Base-by-base conservation (phyloP, 2,113 vertebrate species). In the Psettodes erumei region DNA sequence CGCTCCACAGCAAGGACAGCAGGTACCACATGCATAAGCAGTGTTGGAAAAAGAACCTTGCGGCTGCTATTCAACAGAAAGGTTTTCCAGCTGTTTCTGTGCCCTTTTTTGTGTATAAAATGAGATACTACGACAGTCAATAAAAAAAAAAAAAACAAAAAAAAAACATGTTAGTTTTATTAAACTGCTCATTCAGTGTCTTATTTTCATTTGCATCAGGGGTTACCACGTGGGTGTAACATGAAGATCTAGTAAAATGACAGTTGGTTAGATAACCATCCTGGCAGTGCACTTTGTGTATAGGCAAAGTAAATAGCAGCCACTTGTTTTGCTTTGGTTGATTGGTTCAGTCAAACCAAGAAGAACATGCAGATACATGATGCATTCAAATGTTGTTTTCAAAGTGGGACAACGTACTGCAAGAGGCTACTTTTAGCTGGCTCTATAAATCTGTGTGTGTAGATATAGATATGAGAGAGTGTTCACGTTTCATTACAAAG, bases 1-100 rank as follows among this genome's bases (percentile, higher is more conserved):
- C 7, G 92, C 94, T 72, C 92, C 95, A 84, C 95, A 96, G 92
- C 96, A 95, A 86, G 96, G 96, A 92, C 96, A 96, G 85, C 96
- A 96, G 95, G 96, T 95, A 89, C 5, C 10, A 21, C 42, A 66
- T 32, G 3, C 32, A 25, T 55, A 61, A 56, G 30, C 3, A 56
- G 21, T 45, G 16, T 53, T 50, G 12, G n/a, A 35, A 30, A 45
- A 47, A 4, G n/a, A 45, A 59, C 10, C 25, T 15, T 59, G 18
- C 27, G 19, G 25, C 16, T 40, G 16, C 11, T 12, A 6, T 27
- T 38, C 19, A n/a, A 38, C 1, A 54, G 33, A 42, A 67, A 56
- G 19, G 30, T n/a, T 47, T 25, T n/a, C 11, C 12, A 9, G 23
- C 37, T 27, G 61, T 48, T 35, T 38, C 11, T 1, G 35, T 1